Conservation (phyloP, 2,888 invertebrate species). For the Plagodis pulveraria region DNA sequence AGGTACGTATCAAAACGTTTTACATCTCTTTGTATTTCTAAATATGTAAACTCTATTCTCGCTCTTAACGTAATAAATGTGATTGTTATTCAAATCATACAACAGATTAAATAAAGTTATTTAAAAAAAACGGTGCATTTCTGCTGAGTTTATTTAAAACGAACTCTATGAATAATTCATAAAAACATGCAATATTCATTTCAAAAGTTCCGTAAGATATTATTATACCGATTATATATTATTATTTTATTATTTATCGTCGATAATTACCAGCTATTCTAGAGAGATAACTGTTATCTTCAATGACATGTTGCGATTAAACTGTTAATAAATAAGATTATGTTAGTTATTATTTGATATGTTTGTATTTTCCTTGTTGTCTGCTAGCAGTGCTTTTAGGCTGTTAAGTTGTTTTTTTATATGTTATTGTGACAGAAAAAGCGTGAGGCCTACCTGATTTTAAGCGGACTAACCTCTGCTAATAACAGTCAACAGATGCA, state of each 20-base stretch:
- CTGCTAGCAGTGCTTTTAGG: too few relatives aligned
- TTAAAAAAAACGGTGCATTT: not conserved
- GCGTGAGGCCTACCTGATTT: too few relatives aligned
- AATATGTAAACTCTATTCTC: too few relatives aligned
- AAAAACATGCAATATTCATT: slow-evolving; percentile 20
- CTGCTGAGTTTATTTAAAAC: not conserved
- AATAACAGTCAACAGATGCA: too few relatives aligned
- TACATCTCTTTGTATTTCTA: too few relatives aligned
- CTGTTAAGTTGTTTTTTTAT: too few relatives aligned
- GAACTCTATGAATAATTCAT: slow-evolving; percentile 20
- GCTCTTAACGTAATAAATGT: too few relatives aligned
- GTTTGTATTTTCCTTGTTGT: slow-evolving; percentile 5
- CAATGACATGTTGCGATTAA: slow-evolving; percentile 27
- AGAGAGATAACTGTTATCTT: slow-evolving; percentile 16
- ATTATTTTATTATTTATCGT: slow-evolving; percentile 34
- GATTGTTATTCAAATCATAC: not conserved
- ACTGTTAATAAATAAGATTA: slow-evolving; percentile 8
- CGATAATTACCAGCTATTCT: slow-evolving; percentile 28
- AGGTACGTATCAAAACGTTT: too few relatives aligned
- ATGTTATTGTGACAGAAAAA: too few relatives aligned
- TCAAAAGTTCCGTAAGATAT: slow-evolving; percentile 17
- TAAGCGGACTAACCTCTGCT: too few relatives aligned
- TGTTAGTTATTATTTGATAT: slow-evolving; percentile 4
- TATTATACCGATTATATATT: slow-evolving; percentile 24
- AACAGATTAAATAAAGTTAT: not conserved